A percentile compares a stretch with the other conserved stretches of the same genome.
Evolutionary conservation across 1,140 invertebrate species (phyloP).

Genomic region (Lanistes nyassanus): DNA sequence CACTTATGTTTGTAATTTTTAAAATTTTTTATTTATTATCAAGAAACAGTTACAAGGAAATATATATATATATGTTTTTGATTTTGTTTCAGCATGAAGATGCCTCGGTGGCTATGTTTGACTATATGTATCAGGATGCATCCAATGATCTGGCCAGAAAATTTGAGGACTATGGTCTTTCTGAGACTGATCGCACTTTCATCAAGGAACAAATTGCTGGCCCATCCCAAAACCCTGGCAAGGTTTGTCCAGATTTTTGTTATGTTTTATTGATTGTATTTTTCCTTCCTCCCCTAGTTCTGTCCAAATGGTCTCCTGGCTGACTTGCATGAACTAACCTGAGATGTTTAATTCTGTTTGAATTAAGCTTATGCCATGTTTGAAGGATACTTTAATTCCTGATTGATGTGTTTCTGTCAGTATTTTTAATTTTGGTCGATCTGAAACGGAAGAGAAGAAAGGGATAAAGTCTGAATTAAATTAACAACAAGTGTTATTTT

Average conservation of each 20-base stretch:
- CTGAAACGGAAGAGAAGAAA: too few relatives aligned
- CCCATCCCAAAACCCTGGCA: not conserved
- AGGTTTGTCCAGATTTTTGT: not conserved
- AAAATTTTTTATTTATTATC: not conserved
- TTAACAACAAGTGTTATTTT: too few relatives aligned
- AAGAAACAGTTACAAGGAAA: not conserved
- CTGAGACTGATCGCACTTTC: conserved; percentile 61
- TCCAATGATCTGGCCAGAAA: conserved; percentile 51
- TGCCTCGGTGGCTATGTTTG: conserved; percentile 67
- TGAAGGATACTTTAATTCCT: too few relatives aligned
- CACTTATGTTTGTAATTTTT: not conserved
- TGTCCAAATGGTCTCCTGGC: too few relatives aligned
- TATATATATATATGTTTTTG: not conserved
- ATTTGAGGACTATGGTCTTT: conserved; percentile 52
- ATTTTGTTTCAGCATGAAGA: conserved; percentile 68
- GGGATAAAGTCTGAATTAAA: too few relatives aligned
- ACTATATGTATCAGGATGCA: conserved; percentile 64
- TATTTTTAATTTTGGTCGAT: too few relatives aligned
- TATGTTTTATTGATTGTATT: not conserved
- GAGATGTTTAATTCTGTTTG: too few relatives aligned
- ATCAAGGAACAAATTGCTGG: conserved; percentile 68
- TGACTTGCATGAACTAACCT: too few relatives aligned
- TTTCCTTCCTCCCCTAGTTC: too few relatives aligned
- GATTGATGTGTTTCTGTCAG: too few relatives aligned
- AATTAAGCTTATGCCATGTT: too few relatives aligned